These are phyloP conservation scores for Rhinichthys klamathensis DNA, from an alignment of 2,113 vertebrate species.

Conservation along the genomic window DNA sequence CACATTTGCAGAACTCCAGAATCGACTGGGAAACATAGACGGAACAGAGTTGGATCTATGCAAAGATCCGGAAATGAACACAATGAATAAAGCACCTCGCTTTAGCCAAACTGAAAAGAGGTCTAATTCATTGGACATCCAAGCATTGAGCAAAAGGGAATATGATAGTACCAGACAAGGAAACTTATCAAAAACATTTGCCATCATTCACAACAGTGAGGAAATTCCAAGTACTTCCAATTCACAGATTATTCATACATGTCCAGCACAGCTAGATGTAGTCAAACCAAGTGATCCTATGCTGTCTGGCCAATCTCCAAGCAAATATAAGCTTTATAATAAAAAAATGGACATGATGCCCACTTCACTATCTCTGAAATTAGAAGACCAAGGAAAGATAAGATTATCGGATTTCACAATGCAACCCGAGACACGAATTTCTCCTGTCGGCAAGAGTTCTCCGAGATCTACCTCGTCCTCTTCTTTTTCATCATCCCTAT, in stretches of 20 bases:
- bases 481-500: conserved; percentile 65
- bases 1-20: conserved; percentile 96
- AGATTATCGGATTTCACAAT: conserved; percentile 68
- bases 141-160: conserved; percentile 25
- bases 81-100: conserved; percentile 59
- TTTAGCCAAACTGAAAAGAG: conserved; percentile 7
- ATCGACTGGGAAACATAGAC: conserved; percentile 90
- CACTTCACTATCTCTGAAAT: conserved; percentile 59
- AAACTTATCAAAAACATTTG: conserved; percentile 15
- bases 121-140: conserved; percentile 4
- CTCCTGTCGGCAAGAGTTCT: conserved; percentile 92
- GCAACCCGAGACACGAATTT: conserved; percentile 83
- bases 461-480: conserved; percentile 68
- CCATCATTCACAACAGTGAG: conserved; percentile 9
- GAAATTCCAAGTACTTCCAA: not conserved
- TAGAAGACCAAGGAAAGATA: conserved; percentile 61
- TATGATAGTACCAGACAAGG: not conserved
- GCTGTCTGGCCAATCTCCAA: not conserved
- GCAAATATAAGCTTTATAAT: conserved; percentile 13
- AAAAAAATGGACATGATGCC: conserved; percentile 50
- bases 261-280: not conserved
- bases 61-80: conserved; percentile 74
- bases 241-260: conserved; percentile 64
- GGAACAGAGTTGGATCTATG: conserved; percentile 84
- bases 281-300: conserved; percentile 5